Base-by-base conservation (phyloP, 2,888 invertebrate genomes). In the Melinaea marsaeus region DNA sequence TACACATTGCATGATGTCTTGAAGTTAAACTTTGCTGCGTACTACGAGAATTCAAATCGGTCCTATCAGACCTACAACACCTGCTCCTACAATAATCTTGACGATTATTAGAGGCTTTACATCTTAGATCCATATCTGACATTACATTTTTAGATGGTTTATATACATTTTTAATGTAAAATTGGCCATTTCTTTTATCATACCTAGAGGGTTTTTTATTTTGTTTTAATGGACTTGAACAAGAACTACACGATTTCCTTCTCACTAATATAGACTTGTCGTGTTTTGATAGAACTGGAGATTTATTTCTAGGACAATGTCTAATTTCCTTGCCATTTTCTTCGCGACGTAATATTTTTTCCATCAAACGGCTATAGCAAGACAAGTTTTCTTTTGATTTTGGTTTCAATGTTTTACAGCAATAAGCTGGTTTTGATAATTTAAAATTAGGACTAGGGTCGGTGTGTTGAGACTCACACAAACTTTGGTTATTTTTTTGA, bases 201-300 rank as follows among this genome's bases (percentile, higher is more conserved):
- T 32, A n/a, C 51, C 11, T 51, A 51, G 32, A 51, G 32, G 22
- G 7, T 32, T 51, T 51, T 51, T 51, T 51, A 32, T 7, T 32
- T 51, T 51, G 22, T 51, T 7, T 22, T 32, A 32, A 51, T 32
- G 22, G 48, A 22, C 13, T 7, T 48, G 22, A 9, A 32, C 32
- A 51, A 51, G 51, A 51, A 51, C 51, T 51, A 51, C 51, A 51
- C 7, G 51, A 51, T 32, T 51, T 51, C 7, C 32, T 51, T 32
- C 51, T 7, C 9, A 32, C 32, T 51, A 51, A 32, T n/a, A 3
- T 5, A 32, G 9, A 32, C 32, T 32, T 51, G 11, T 22, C 32
- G 9, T 51, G 22, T 51, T 51, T 51, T 51, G 51, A 51, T 7
- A 51, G 32, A 7, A 42, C 6, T 9, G 42, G 42, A 6, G 42